Evolutionary conservation across 2,797 vertebrate species (phyloP).

Genomic region (Delichon dasypus): DNA sequence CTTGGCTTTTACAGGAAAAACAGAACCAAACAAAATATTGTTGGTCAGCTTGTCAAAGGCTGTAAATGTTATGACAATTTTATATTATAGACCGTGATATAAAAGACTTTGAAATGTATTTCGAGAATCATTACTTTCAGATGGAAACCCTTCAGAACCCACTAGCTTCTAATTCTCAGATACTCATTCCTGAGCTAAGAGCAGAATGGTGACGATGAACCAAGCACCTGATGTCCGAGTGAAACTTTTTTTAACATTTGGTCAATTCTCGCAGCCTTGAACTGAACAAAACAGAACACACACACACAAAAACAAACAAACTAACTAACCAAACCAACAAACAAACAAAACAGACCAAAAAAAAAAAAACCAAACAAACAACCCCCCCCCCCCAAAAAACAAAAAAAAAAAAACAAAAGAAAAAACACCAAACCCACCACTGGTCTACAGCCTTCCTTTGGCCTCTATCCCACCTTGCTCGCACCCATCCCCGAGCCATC

Average conservation of each 20-base stretch:
- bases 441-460: background rate
- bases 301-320: no score
- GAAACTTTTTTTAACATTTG: background rate
- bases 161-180: background rate
- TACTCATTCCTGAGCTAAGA: background rate
- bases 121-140: background rate
- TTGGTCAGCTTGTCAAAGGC: background rate
- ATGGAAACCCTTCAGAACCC: background rate
- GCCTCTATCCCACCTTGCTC: no score
- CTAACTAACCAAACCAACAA: no score
- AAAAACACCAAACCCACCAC: no score
- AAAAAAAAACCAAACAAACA: no score
- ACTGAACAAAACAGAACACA: fast-evolving
- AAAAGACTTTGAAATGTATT: background rate
- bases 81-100: background rate
- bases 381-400: no score
- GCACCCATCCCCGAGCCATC: background rate
- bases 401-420: no score
- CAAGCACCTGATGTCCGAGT: background rate
- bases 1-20: background rate
- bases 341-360: no score
- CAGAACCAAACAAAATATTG: background rate
- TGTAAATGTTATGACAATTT: background rate
- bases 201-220: background rate
- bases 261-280: background rate